Conservation (phyloP, 92 coral and sea anemone genomes). For the Palythoa caribaeorum region DNA sequence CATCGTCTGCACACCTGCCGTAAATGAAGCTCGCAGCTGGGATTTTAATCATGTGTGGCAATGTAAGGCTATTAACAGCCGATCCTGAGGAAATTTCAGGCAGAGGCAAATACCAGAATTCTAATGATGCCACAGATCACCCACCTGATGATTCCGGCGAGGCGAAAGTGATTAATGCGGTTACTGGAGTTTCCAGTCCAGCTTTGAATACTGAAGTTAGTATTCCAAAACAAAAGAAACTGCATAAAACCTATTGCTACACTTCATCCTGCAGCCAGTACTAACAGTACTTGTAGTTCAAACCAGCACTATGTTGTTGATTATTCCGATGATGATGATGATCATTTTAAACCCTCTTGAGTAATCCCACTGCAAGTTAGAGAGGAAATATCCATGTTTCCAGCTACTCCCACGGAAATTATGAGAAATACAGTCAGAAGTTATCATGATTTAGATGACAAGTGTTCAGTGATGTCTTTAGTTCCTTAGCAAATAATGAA, state of each 20-base stretch:
- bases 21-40: conserved; percentile 31
- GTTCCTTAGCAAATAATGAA: too few relatives aligned
- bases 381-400: background rate
- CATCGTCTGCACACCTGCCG: conserved; percentile 43
- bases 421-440: too few relatives aligned
- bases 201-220: background rate
- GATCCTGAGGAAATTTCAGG: conserved; percentile 43
- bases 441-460: too few relatives aligned
- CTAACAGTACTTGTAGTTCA: background rate
- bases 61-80: background rate
- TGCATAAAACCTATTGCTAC: background rate
- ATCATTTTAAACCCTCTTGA: background rate
- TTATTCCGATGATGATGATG: background rate
- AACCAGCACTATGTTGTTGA: background rate
- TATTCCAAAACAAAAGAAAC: background rate
- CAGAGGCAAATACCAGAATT: conserved; percentile 31
- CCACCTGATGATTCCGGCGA: background rate
- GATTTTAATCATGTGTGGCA: conserved; percentile 38
- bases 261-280: background rate
- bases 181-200: background rate
- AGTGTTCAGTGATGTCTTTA: too few relatives aligned
- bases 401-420: background rate
- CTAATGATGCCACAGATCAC: background rate
- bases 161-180: background rate
- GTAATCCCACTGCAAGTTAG: background rate